phyloP scores from a whole-genome alignment of 2,113 vertebrate genomes.

The Catharus minimus region DNA sequence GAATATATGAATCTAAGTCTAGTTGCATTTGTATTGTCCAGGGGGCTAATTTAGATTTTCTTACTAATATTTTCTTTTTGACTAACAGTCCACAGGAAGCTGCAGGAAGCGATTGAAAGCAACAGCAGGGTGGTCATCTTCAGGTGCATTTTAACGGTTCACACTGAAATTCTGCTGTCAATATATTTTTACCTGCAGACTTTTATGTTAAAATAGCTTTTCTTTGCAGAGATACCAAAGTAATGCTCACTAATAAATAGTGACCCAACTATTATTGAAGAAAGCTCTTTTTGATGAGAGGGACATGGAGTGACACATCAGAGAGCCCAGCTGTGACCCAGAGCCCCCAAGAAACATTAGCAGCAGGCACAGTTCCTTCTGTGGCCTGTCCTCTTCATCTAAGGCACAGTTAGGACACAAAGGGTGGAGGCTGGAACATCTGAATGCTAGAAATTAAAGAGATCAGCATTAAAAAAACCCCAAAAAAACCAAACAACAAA shows the following conservation, averaged over 20 bases:
- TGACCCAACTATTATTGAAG: background rate
- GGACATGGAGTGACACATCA: background rate
- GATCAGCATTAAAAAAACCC: background rate
- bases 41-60: conserved; percentile 18
- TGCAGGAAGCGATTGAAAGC: background rate
- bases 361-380: background rate
- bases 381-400: background rate
- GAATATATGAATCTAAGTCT: background rate
- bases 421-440: background rate
- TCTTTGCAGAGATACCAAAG: background rate
- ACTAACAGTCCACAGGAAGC: background rate
- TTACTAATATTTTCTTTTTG: background rate
- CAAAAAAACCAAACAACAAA: too few relatives aligned
- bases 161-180: background rate
- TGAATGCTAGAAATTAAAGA: background rate
- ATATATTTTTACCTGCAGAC: background rate
- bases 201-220: background rate
- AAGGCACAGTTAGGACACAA: background rate
- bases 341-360: background rate
- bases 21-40: background rate
- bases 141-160: background rate
- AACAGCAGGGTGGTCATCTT: background rate
- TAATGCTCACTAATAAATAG: background rate
- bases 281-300: background rate
- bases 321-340: background rate